Conservation (phyloP, 2,888 invertebrate species). For the Drosophila antonietae region DNA sequence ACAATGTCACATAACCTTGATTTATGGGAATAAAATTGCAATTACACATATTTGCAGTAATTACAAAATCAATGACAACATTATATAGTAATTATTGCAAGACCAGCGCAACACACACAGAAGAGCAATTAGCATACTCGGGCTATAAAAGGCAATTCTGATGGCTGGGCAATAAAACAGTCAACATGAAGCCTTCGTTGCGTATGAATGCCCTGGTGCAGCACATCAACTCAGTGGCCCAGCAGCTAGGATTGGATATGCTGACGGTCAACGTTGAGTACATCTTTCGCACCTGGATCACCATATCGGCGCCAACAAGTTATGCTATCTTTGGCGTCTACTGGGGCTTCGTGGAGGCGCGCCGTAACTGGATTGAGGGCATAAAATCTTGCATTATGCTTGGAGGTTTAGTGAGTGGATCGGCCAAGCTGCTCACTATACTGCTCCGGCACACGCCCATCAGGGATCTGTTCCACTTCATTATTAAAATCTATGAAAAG, state of each 20-base stretch:
- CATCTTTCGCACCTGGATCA: slow-evolving; percentile 38
- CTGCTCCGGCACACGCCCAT: slow-evolving; percentile 42
- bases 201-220: slow-evolving; percentile 37
- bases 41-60: slow-evolving; percentile 34
- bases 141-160: slow-evolving; percentile 45
- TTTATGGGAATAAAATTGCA: slow-evolving; percentile 31
- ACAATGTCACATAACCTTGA: slow-evolving; percentile 26
- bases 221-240: slow-evolving; percentile 35
- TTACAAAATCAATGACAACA: slow-evolving; percentile 35
- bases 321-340: slow-evolving; percentile 32
- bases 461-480: slow-evolving; percentile 11
- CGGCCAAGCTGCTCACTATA: slow-evolving; percentile 33
- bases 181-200: slow-evolving; percentile 25
- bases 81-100: slow-evolving; percentile 22
- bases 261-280: slow-evolving; percentile 17
- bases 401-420: slow-evolving; percentile 46
- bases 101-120: slow-evolving; percentile 3
- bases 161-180: slow-evolving; percentile 7
- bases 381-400: slow-evolving; percentile 52
- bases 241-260: slow-evolving; percentile 51
- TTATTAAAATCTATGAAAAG: slow-evolving; percentile 24
- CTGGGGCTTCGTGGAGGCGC: slow-evolving; percentile 24
- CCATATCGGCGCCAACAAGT: slow-evolving; percentile 5
- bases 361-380: slow-evolving; percentile 41
- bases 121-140: slow-evolving; percentile 28